Base-by-base conservation (phyloP, 2,888 invertebrate genomes). In the Clistopyga incitator region DNA sequence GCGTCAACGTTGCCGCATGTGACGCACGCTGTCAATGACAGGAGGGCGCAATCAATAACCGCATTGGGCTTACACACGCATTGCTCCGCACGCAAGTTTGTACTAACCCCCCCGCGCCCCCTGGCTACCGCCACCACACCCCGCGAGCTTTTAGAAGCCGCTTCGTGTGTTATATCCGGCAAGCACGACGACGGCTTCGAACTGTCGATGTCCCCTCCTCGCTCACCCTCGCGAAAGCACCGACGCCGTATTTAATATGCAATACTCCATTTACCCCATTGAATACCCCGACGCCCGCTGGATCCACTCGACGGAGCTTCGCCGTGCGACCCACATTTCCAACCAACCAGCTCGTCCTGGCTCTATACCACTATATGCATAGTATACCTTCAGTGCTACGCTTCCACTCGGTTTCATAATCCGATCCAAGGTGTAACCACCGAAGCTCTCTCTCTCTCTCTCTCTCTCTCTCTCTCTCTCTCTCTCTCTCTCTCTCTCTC, bases 201-300 rank as follows among this genome's bases (percentile, higher is more conserved):
- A 68, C 50, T 70, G 52, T 79, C 70, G 79, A 77, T 61, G 76
- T 52, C 61, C 80, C 78, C 65, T 56, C 75, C 75, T 6, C 25
- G 42, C 61, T 61, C 54, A 61, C 72, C 70, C 74, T 84, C 79
- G 56, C 70, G 64, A 84, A 85, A 84, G 85, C 82, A 81, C 52
- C 78, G 81, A 78, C 82, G 81, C 70, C 84, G 84, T 87, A 91
- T 91, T 91, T 91, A 91, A 90, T 91, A 91, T 90, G 90, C 90
- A 90, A 91, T 91, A 91, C 89, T 90, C 90, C 91, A 91, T 91
- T 91, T 90, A 91, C 91, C 88, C 91, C 89, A 91, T 91, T 91
- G 90, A 91, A 91, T 90, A 88, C 84, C 85, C 85, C 87, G 76
- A 75, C 80, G 85, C 81, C 59, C 29, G 56, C 54, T 52, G 29